These are phyloP conservation scores for Enoplosus armatus DNA, from an alignment of 2,797 vertebrate species.

Conservation along the genomic window DNA sequence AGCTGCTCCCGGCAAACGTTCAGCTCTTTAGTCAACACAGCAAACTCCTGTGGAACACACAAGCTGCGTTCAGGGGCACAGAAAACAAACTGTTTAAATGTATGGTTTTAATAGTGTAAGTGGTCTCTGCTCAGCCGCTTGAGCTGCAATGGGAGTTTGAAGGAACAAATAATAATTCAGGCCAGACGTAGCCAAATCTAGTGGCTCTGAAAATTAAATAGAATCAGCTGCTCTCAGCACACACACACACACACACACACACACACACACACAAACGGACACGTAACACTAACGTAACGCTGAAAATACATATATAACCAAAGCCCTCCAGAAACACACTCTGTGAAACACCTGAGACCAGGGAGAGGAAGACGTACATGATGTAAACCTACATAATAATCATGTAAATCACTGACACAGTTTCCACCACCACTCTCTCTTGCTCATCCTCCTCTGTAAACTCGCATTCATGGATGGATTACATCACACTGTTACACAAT, in stretches of 20 bases:
- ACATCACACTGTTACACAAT: conserved; percentile 84
- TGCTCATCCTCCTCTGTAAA: conserved; percentile 68
- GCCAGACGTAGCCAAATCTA: not conserved
- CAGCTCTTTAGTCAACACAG: conserved; percentile 93
- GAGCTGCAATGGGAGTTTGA: conserved; percentile 20
- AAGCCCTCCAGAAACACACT: conserved; percentile 30
- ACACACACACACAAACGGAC: not conserved
- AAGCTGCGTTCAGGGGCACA: conserved; percentile 64
- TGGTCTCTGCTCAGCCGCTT: conserved; percentile 27
- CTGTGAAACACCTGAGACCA: conserved; percentile 59
- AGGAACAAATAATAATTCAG: conserved; percentile 29
- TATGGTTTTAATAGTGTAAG: conserved; percentile 41
- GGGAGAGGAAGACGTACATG: conserved; percentile 41
- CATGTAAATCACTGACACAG: conserved; percentile 78
- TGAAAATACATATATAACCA: conserved; percentile 33
- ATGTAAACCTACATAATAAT: conserved; percentile 72
- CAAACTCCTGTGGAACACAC: conserved; percentile 89
- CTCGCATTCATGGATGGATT: conserved; percentile 73
- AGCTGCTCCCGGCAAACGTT: conserved; percentile 94
- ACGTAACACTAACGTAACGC: not conserved
- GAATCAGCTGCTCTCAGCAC: conserved; percentile 3
- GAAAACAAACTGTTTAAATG: conserved; percentile 67
- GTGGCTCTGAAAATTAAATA: conserved; percentile 25
- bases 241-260: not conserved
- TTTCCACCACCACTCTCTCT: conserved; percentile 57